Percentiles rank a stretch among this genome's conserved stretches.
Conservation (phyloP, 2,113 vertebrate species). For the Oreochromis spilurus region DNA sequence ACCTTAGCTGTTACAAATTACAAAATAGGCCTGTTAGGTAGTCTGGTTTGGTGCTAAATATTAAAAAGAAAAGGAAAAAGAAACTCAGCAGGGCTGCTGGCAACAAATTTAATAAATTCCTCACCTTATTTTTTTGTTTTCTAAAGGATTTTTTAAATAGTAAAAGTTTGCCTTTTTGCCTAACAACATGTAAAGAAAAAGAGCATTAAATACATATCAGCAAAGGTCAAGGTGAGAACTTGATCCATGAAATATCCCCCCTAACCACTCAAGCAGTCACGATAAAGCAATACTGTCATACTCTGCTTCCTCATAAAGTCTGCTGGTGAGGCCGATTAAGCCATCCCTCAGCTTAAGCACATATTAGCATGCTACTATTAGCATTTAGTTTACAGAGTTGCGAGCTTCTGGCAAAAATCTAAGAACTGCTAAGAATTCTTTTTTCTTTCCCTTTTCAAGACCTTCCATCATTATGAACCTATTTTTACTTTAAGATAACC, state of each 20-base stretch:
- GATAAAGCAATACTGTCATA: neutral
- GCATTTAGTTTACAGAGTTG: neutral
- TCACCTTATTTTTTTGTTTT: neutral
- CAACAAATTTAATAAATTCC: rapidly evolving
- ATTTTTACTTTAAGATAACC: neutral
- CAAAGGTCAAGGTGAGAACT: neutral
- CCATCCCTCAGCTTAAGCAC: neutral
- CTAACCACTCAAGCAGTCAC: neutral
- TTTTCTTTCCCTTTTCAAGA: neutral
- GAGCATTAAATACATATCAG: neutral
- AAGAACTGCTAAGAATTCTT: neutral
- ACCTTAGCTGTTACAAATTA: neutral
- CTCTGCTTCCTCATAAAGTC: neutral
- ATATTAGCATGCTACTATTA: neutral
- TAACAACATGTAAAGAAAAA: neutral
- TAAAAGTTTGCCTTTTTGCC: neutral
- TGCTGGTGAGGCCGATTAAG: neutral
- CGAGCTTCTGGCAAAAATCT: neutral
- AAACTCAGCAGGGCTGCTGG: neutral
- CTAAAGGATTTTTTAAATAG: neutral
- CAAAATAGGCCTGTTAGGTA: neutral
- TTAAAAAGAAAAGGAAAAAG: rapidly evolving
- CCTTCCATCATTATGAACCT: neutral
- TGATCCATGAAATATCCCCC: neutral
- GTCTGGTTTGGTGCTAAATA: neutral